A percentile compares a stretch with the other conserved stretches of the same genome.
Conservation (phyloP, 2,113 vertebrate species). For the Eurystomus gularis region DNA sequence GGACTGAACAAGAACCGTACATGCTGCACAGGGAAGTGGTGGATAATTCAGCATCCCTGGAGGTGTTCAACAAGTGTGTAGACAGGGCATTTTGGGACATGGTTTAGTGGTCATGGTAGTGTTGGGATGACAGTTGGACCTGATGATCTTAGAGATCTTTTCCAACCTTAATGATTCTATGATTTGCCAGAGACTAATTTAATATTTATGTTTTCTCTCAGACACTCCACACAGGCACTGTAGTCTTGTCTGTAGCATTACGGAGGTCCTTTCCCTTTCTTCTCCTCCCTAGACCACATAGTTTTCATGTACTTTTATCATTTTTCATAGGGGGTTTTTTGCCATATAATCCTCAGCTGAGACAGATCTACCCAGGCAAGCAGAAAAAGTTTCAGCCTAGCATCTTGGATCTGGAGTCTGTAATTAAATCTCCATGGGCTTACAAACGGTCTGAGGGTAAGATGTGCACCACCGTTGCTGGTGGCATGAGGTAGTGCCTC, state of each 20-base stretch:
- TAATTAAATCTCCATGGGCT: background rate
- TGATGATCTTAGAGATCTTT: too few relatives aligned
- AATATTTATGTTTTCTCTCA: background rate
- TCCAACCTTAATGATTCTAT: too few relatives aligned
- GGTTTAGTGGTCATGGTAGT: too few relatives aligned
- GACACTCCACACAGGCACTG: fast-evolving
- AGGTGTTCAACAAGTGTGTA: too few relatives aligned
- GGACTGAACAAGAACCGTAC: background rate
- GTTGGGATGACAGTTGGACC: too few relatives aligned
- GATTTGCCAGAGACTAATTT: background rate
- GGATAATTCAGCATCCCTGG: too few relatives aligned
- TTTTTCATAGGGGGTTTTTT: background rate
- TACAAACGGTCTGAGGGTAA: background rate
- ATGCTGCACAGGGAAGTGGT: too few relatives aligned
- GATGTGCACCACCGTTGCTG: fast-evolving
- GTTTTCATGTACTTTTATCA: background rate
- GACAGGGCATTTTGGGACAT: too few relatives aligned
- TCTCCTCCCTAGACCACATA: background rate
- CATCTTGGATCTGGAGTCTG: background rate
- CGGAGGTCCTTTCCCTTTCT: background rate
- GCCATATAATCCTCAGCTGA: background rate
- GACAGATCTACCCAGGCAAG: background rate
- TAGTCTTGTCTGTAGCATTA: background rate
- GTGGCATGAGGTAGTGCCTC: background rate
- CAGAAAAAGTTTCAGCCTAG: background rate